phyloP scores from a whole-genome alignment of 2,113 vertebrate genomes.

The Mustela lutreola region DNA sequence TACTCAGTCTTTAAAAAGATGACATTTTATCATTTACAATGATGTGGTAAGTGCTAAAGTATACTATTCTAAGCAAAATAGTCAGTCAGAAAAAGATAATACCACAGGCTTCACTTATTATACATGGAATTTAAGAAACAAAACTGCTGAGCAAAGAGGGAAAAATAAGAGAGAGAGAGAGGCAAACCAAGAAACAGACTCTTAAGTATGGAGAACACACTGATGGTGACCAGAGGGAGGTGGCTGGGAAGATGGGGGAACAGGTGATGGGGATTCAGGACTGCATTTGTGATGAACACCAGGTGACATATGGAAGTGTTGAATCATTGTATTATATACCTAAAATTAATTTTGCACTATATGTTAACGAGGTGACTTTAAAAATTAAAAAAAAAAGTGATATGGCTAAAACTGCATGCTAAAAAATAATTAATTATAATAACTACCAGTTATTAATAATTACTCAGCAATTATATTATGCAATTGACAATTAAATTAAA shows the following conservation, averaged over 20 bases:
- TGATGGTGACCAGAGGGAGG: not conserved
- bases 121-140: not conserved
- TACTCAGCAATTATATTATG: not conserved
- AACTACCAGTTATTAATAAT: not conserved
- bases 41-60: not conserved
- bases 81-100: not conserved
- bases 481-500: not conserved
- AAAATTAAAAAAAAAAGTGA: not conserved
- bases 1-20: not conserved
- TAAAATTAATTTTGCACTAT: not conserved
- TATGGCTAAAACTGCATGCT: not conserved
- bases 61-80: not conserved
- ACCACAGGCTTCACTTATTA: not conserved
- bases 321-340: not conserved
- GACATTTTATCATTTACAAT: not conserved
- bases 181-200: not conserved
- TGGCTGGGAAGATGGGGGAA: not conserved
- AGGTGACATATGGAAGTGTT: not conserved
- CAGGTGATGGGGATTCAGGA: not conserved
- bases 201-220: not conserved
- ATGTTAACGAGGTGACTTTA: not conserved
- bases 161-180: not conserved
- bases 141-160: not conserved
- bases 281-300: not conserved
- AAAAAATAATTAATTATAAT: not conserved